phyloP scores from a whole-genome alignment of 23 tunicate species.

The Halocynthia roretzi region DNA sequence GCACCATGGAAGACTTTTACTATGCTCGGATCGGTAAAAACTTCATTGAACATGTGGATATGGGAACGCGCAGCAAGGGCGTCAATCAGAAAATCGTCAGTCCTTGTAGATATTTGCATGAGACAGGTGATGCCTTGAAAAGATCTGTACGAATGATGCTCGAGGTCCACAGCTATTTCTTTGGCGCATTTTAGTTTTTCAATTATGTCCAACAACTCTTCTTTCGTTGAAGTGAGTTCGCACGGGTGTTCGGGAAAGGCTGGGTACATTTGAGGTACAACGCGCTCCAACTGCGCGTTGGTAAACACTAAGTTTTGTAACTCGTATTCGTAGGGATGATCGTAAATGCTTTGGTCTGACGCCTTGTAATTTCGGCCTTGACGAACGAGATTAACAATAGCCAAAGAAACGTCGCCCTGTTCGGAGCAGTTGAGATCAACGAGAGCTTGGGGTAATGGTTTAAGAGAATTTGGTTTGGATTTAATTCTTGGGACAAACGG shows the following conservation, averaged over 20 bases:
- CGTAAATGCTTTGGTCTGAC: constrained; percentile 56
- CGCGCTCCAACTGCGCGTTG: constrained; percentile 39
- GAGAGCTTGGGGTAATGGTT: constrained; percentile 49
- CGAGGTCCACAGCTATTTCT: constrained; percentile 95
- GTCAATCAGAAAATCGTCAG: constrained; percentile 87
- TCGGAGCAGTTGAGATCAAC: constrained; percentile 32
- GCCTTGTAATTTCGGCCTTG: constrained; percentile 31
- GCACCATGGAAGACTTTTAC: constrained; percentile 97
- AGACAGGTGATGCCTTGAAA: constrained; percentile 97
- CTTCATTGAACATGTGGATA: constrained; percentile 61
- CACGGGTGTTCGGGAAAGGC: constrained; percentile 26
- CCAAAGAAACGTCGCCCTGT: constrained; percentile 24
- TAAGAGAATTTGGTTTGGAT: constrained; percentile 64
- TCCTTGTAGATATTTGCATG: constrained; percentile 90
- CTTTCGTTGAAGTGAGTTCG: constrained; percentile 18
- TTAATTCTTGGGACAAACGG: constrained; percentile 83
- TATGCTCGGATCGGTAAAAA: constrained; percentile 73
- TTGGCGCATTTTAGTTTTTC: constrained; percentile 26
- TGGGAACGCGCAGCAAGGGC: constrained; percentile 76
- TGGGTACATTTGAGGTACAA: constrained; percentile 44
- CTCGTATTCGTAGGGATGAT: constrained; percentile 86
- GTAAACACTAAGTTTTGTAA: constrained; percentile 31
- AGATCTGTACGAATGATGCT: constrained; percentile 91
- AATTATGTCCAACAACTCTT: constrained; percentile 28
- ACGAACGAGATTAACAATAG: constrained; percentile 46